A percentile compares a stretch with the other conserved stretches of the same genome.
These are phyloP conservation scores for Stenoptilia bipunctidactyla DNA, from an alignment of 2,888 invertebrate genomes.

Conservation along the genomic window DNA sequence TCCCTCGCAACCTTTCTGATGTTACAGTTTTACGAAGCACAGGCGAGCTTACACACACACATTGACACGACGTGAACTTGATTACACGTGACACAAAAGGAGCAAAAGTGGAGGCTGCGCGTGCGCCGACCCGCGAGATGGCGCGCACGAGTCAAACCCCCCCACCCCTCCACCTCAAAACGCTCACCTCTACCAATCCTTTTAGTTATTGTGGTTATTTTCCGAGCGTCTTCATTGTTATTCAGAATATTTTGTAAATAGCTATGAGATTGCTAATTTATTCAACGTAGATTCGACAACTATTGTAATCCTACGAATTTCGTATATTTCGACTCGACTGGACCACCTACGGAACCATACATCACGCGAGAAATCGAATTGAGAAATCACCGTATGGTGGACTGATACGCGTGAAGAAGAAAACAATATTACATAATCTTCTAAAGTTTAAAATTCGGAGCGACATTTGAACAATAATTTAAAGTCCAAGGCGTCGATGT, in stretches of 20 bases:
- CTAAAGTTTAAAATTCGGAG: background rate
- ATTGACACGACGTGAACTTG: constrained; percentile 31
- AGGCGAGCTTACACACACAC: constrained; percentile 26
- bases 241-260: too few relatives aligned
- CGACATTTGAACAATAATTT: too few relatives aligned
- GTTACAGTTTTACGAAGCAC: too few relatives aligned
- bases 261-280: too few relatives aligned
- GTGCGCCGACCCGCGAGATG: constrained; percentile 59
- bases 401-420: background rate
- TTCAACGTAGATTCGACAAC: too few relatives aligned
- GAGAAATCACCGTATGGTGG: background rate
- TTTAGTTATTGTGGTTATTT: too few relatives aligned
- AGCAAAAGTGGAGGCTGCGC: constrained; percentile 64
- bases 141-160: constrained; percentile 54
- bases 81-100: constrained; percentile 59
- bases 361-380: constrained; percentile 1
- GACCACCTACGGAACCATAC: background rate
- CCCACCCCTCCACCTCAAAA: constrained; percentile 13
- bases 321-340: background rate
- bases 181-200: constrained; percentile 14
- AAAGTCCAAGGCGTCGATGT: background rate
- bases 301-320: too few relatives aligned
- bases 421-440: background rate
- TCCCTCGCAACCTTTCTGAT: constrained; percentile 1
- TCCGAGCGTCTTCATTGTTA: too few relatives aligned